Percentiles rank a stretch among this genome's conserved stretches.
phyloP scores from a whole-genome alignment of 2,888 invertebrate species.

The Malthinus seriepunctatus region DNA sequence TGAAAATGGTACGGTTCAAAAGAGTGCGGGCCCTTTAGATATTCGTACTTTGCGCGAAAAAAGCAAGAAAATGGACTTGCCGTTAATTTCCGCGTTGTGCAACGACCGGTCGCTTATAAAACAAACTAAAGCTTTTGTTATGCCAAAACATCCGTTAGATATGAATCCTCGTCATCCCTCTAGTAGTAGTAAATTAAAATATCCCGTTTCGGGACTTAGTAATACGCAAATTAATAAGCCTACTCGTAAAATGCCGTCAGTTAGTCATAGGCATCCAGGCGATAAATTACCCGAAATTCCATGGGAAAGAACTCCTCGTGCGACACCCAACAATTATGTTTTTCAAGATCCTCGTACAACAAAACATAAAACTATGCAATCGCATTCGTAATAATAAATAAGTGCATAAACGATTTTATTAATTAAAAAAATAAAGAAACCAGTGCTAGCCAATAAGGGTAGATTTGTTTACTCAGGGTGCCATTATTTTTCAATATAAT shows the following conservation, averaged over 20 bases:
- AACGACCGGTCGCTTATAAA: slow-evolving; percentile 88
- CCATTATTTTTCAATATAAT: slow-evolving; percentile 52
- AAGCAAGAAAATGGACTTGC: slow-evolving; percentile 87
- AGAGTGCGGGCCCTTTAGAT: slow-evolving; percentile 59
- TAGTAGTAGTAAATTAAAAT: slow-evolving; percentile 60
- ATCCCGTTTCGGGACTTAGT: slow-evolving; percentile 68
- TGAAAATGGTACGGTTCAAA: slow-evolving; percentile 27
- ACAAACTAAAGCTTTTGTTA: slow-evolving; percentile 85
- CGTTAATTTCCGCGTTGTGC: slow-evolving; percentile 89
- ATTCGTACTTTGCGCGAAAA: slow-evolving; percentile 85
- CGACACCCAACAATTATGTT: slow-evolving; percentile 74
- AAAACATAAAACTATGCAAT: slow-evolving; percentile 54
- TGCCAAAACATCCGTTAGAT: slow-evolving; percentile 66
- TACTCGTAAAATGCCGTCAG: slow-evolving; percentile 59
- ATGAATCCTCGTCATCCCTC: slow-evolving; percentile 49
- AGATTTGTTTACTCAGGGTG: slow-evolving; percentile 53
- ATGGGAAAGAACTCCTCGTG: slow-evolving; percentile 58
- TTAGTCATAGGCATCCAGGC: slow-evolving; percentile 73
- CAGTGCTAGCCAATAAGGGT: slow-evolving; percentile 43
- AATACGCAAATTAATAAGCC: slow-evolving; percentile 63
- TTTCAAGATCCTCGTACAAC: slow-evolving; percentile 48
- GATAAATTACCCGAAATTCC: slow-evolving; percentile 75
- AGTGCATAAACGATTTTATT: slow-evolving; percentile 8
- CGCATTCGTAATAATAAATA: slow-evolving; percentile 47
- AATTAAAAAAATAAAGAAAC: slow-evolving; percentile 28